These are phyloP conservation scores for Aphidius gifuensis DNA, from an alignment of 1,140 invertebrate species.

Conservation along the genomic window DNA sequence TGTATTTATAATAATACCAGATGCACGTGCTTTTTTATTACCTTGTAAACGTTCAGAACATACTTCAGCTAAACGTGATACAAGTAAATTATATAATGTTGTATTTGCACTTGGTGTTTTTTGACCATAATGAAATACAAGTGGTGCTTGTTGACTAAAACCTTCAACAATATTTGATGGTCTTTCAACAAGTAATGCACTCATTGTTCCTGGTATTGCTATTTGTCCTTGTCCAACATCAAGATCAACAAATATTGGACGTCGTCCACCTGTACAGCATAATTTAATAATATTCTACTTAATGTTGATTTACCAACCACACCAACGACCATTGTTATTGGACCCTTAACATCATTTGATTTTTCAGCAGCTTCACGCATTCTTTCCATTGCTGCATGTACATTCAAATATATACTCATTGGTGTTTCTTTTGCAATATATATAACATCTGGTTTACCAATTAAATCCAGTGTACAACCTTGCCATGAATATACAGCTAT, in stretches of 20 bases:
- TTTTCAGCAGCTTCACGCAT: constrained; percentile 77
- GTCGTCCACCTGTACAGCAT: constrained; percentile 79
- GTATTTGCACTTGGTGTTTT: constrained; percentile 74
- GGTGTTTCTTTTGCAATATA: constrained; percentile 95
- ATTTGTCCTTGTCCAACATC: constrained; percentile 95
- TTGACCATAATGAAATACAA: constrained; percentile 94
- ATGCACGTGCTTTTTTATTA: constrained; percentile 82
- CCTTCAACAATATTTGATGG: constrained; percentile 90
- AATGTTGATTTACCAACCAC: constrained; percentile 95
- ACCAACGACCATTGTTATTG: constrained; percentile 88
- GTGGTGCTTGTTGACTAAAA: constrained; percentile 84
- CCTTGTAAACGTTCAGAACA: constrained; percentile 81
- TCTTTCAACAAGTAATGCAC: constrained; percentile 84
- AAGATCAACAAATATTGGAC: constrained; percentile 90
- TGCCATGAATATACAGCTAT: constrained; percentile 96
- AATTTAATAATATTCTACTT: constrained; percentile 87
- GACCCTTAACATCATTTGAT: constrained; percentile 53
- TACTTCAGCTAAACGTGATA: constrained; percentile 81
- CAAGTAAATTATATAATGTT: constrained; percentile 82
- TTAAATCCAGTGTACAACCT: constrained; percentile 81
- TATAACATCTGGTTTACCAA: constrained; percentile 86
- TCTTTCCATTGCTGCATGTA: constrained; percentile 90
- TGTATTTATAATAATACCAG: constrained; percentile 97
- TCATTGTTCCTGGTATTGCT: constrained; percentile 88
- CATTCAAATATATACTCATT: constrained; percentile 94